These are phyloP conservation scores for Timema cristinae DNA, from an alignment of 2,888 invertebrate species.

Conservation along the genomic window DNA sequence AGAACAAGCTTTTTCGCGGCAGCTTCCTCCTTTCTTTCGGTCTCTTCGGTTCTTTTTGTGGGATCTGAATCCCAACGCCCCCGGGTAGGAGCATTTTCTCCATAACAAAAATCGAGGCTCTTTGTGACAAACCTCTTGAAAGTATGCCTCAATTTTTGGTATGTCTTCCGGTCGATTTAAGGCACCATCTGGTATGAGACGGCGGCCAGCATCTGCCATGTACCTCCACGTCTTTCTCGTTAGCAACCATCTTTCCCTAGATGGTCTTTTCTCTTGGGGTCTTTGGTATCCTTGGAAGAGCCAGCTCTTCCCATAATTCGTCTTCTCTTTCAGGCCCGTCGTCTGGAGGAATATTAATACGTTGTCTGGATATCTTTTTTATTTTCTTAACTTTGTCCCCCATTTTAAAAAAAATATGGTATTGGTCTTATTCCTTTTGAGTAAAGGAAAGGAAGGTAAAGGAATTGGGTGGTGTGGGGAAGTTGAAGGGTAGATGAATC, in stretches of 20 bases:
- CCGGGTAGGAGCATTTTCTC: conserved; percentile 80
- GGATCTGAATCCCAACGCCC: conserved; percentile 57
- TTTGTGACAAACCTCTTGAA: conserved; percentile 73
- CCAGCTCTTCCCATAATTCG: too few relatives aligned
- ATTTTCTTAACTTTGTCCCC: too few relatives aligned
- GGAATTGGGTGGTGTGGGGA: too few relatives aligned
- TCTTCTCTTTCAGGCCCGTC: too few relatives aligned
- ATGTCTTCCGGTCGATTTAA: conserved; percentile 71
- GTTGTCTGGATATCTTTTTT: too few relatives aligned
- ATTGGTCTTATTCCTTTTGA: too few relatives aligned
- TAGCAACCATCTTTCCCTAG: conserved; percentile 78
- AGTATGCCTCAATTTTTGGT: conserved; percentile 76
- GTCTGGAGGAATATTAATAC: too few relatives aligned
- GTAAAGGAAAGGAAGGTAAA: too few relatives aligned
- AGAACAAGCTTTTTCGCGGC: conserved; percentile 60
- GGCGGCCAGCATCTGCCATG: conserved; percentile 87
- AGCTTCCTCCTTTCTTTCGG: conserved; percentile 59
- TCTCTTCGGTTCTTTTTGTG: conserved; percentile 49
- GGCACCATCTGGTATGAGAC: conserved; percentile 76
- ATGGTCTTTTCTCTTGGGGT: conserved; percentile 48
- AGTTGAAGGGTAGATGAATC: too few relatives aligned
- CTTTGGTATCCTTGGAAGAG: conserved; percentile 42
- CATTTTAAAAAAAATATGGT: too few relatives aligned
- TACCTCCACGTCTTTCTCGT: conserved; percentile 88
- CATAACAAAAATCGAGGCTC: conserved; percentile 76